Evolutionary conservation across 2,113 vertebrate genomes (phyloP), one percentile per base, ranked within the genome.

Genomic region (Phaethon lepturus): DNA sequence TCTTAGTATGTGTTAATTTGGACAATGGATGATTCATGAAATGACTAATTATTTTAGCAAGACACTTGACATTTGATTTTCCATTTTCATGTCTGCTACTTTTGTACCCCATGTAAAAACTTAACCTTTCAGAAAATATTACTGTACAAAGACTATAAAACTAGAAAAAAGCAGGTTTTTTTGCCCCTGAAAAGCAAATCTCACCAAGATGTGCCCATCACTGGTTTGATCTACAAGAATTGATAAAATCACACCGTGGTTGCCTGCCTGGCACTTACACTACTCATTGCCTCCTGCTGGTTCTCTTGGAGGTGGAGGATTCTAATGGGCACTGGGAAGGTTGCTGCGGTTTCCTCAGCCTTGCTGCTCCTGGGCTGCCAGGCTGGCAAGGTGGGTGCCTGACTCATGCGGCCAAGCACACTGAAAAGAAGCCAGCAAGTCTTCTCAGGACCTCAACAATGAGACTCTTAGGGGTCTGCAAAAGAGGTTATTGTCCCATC

Each of bases 351-450:
- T 74, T 56, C 56, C 42, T 71, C 28, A 55, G n/a, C 13, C 38
- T 76, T 64, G 38, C 29, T 67, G 40, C 7, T 6, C 18, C 11
- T 15, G 18, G 13, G 16, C 31, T 75, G 59, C 64, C 73, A 22
- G 28, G 12, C 25, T 77, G 64, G 25, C 68, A 20, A 25, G 6
- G 26, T 23, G 29, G 5, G 31, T 50, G 8, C 31, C 49, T 38
- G n/a, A 50, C 3, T 7, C 1, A 0, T 25, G 19, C 35, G 75
- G 23, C 12, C 9, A 9, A 29, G 22, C 3, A 9, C 11, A 5
- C 9, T 44, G 31, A 24, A n/a, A n/a, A 72, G 52, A 50, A 84
- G 9, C 10, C 64, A 64, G 7, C 0, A 2, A 52, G 6, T 13
- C 4, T 42, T 82, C 23, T n/a, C 17, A 52, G 35, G 17, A 38